Base-by-base conservation (phyloP, 1,140 invertebrate genomes). In the Listronotus oregonensis region DNA sequence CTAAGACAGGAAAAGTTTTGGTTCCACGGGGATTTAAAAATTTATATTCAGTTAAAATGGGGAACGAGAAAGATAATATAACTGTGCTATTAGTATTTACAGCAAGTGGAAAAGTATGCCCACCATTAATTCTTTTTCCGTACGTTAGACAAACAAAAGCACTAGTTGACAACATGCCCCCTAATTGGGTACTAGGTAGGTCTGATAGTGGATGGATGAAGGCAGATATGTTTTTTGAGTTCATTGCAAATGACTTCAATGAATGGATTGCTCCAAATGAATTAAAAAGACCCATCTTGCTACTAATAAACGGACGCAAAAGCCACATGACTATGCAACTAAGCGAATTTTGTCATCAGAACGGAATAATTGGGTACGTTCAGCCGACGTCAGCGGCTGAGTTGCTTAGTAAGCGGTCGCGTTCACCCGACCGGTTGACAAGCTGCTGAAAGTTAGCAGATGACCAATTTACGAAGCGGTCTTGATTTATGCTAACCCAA, bases 181-280 rank as follows among this genome's bases (percentile, higher is more conserved):
- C 64, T 59, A 55, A 71, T 21, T 81, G 78, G 77, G 63, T 27
- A n/a, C 21, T 82, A 7, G 79, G 78, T 7, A 73, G 64, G 50
- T 73, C 71, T 18, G 76, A 81, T n/a, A 72, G 42, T 12, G 79
- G 80, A 0, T 82, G 78, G 78, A 82, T 81, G 73, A 75, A 31
- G 12, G 21, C 17, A 11, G 17, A 61, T n/a, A 34, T 37, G 6
- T 40, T n/a, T 51, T 12, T 58, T 40, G 63, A 65, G 39, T 56
- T 59, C 27, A 31, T 34, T 12, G 15, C 27, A 11, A 65, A 51
- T 76, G 71, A 67, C 21, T 77, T 12, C 27, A 47, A 61, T 11
- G 43, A 61, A 9, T 42, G 49, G 46, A 11, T 42, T 71, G 63
- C 64, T 77, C 27, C 65, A 74, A 40, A 76, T 77, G 32, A 43